Conservation (phyloP, 2,113 vertebrate genomes). For the Hippopotamus amphibius region DNA sequence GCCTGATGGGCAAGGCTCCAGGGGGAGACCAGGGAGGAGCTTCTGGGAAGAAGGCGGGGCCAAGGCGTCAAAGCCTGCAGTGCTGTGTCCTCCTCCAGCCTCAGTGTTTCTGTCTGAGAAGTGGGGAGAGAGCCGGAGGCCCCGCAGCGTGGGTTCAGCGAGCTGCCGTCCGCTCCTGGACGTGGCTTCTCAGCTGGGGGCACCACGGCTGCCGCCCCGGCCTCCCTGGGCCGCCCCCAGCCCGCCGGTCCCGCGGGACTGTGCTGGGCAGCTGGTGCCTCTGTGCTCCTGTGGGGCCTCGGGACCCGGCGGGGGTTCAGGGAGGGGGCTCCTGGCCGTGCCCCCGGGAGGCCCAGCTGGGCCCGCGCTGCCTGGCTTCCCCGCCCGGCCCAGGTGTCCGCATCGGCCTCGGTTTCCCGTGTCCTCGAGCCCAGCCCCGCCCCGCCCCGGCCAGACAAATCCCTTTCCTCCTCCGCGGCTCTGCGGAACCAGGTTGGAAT, state of each 20-base stretch:
- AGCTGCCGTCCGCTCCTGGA: background rate
- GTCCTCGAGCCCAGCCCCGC: background rate
- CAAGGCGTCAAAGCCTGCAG: background rate
- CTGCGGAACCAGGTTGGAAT: conserved; percentile 75
- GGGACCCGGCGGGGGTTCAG: background rate
- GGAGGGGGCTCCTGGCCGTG: background rate
- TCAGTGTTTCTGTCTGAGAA: background rate
- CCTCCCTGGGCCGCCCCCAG: background rate
- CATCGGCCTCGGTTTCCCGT: conserved; percentile 5
- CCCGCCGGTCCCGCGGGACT: background rate
- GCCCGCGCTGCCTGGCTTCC: background rate
- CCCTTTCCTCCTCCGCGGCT: conserved; percentile 59
- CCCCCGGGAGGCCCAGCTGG: background rate
- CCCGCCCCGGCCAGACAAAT: conserved; percentile 68
- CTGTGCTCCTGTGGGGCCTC: background rate
- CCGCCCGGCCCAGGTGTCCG: background rate
- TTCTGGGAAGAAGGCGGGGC: background rate
- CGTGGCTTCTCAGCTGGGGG: background rate
- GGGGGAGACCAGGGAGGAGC: background rate
- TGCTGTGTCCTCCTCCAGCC: background rate
- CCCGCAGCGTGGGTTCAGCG: rapidly evolving
- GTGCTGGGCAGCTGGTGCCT: background rate
- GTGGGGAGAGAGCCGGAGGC: background rate
- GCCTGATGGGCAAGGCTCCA: background rate
- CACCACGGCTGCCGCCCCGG: background rate